phyloP scores from a whole-genome alignment of 92 coral and sea anemone genomes.

The Muricea muricata region DNA sequence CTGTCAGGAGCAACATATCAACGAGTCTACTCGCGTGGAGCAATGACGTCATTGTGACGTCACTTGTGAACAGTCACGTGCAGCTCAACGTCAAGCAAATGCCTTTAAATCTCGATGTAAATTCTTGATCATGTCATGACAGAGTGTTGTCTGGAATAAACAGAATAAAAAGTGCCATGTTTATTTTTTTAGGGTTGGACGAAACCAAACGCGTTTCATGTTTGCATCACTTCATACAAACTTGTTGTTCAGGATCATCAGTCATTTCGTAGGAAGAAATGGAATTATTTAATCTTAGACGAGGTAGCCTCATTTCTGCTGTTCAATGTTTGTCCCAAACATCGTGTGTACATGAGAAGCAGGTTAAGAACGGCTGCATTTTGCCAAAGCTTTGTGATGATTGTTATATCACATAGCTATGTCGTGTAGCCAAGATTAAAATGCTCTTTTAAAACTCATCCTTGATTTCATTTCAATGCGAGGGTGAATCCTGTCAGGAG shows the following conservation, averaged over 20 bases:
- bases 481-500: conserved; percentile 41
- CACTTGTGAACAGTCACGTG: too few relatives aligned
- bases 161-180: background rate
- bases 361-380: background rate
- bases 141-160: background rate
- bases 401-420: conserved; percentile 45
- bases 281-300: conserved; percentile 95
- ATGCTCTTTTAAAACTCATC: conserved; percentile 77
- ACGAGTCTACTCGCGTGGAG: too few relatives aligned
- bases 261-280: conserved; percentile 96
- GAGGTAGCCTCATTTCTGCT: conserved; percentile 71
- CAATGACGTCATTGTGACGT: background rate
- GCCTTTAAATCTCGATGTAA: background rate
- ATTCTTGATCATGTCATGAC: too few relatives aligned
- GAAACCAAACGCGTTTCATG: conserved; percentile 97
- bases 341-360: too few relatives aligned
- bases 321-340: too few relatives aligned
- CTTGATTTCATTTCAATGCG: background rate
- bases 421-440: conserved; percentile 65
- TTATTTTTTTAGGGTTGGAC: conserved; percentile 88
- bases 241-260: conserved; percentile 98
- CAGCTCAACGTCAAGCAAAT: too few relatives aligned
- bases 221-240: conserved; percentile 95
- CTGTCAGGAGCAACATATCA: conserved; percentile 74
- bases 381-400: conserved; percentile 51